Conservation (phyloP, 1,140 invertebrate species). For the Coenobita brevimanus region DNA sequence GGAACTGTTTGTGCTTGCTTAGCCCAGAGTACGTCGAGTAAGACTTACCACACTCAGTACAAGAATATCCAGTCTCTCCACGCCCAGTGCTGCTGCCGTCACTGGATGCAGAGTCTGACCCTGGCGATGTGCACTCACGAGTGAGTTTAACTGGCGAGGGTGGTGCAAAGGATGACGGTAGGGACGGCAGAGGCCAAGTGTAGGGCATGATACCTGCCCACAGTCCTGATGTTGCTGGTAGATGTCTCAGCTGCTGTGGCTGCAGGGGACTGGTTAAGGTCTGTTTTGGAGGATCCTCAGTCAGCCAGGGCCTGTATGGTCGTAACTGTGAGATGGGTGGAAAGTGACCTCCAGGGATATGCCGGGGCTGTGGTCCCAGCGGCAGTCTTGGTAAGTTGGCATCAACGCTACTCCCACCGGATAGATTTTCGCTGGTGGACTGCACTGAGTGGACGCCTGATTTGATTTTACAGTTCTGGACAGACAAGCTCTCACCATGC, state of each 20-base stretch:
- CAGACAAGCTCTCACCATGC: too few species aligned
- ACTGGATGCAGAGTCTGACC: slow-evolving; percentile 51
- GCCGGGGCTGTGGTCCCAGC: not conserved
- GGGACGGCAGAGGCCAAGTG: slow-evolving; percentile 26
- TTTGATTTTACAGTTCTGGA: too few species aligned
- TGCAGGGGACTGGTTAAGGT: not conserved
- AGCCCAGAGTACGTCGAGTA: slow-evolving; percentile 60
- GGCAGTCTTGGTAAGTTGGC: not conserved
- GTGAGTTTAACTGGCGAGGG: slow-evolving; percentile 14
- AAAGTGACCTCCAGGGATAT: not conserved
- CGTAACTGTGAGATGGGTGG: not conserved
- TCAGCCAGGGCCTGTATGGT: slow-evolving; percentile 50
- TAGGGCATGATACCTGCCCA: slow-evolving; percentile 41
- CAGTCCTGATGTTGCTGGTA: not conserved
- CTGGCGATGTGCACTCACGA: slow-evolving; percentile 45
- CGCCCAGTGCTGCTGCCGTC: slow-evolving; percentile 40
- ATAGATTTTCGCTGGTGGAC: too few species aligned
- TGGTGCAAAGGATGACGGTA: not conserved
- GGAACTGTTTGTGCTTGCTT: slow-evolving; percentile 64
- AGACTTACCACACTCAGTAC: slow-evolving; percentile 43
- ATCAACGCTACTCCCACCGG: not conserved
- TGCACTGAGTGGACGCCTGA: too few species aligned
- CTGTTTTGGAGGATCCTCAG: slow-evolving; percentile 24
- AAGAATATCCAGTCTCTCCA: slow-evolving; percentile 41
- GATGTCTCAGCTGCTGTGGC: not conserved